Evolutionary conservation across 2,888 invertebrate species (phyloP).

Genomic region (Agapostemon virescens): DNA sequence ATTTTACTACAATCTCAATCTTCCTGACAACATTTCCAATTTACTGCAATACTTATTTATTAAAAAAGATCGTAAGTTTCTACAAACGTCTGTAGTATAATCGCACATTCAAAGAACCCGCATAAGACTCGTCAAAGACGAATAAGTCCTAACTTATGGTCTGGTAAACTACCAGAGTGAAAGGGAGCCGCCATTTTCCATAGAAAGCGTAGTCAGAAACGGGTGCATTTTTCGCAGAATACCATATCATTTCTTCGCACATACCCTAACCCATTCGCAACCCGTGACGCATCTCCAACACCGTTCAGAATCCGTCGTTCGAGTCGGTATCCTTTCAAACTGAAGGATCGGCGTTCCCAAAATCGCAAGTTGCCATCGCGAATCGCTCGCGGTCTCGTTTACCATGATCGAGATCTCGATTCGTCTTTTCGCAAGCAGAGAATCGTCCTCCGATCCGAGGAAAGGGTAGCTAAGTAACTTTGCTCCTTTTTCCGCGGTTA

Average conservation of each 20-base stretch:
- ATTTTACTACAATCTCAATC: too few species aligned
- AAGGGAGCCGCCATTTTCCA: neutral
- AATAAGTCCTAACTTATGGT: too few species aligned
- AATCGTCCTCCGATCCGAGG: neutral
- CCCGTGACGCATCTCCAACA: neutral
- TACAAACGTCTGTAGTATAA: too few species aligned
- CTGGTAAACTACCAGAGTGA: too few species aligned
- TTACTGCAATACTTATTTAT: too few species aligned
- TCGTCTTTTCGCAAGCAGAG: neutral
- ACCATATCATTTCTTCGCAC: neutral
- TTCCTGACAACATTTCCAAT: too few species aligned
- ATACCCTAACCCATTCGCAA: neutral
- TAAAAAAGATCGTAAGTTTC: too few species aligned
- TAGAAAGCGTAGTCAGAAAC: neutral
- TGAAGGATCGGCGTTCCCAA: neutral
- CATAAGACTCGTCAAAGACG: too few species aligned
- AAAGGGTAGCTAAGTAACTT: constrained; percentile 18
- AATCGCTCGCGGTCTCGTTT: neutral
- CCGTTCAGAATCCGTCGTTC: too few species aligned
- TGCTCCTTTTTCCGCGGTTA: constrained; percentile 30
- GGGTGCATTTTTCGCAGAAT: neutral
- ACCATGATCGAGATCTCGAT: neutral
- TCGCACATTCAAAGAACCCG: too few species aligned
- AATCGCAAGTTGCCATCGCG: neutral
- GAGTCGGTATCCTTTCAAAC: too few species aligned